Conservation (phyloP, 1,140 invertebrate genomes). For the Zaprionus capensis region DNA sequence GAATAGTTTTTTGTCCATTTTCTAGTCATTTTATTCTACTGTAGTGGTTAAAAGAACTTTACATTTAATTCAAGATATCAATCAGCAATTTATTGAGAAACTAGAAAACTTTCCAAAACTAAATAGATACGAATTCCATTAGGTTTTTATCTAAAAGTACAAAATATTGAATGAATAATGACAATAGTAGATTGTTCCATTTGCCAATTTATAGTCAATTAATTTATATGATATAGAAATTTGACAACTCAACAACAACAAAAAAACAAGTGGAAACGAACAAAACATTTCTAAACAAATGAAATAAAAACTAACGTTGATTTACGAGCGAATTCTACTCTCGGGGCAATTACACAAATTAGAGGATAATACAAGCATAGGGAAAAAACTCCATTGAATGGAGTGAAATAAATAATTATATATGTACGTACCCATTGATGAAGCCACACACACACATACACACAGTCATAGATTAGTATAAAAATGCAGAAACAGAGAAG, state of each 20-base stretch:
- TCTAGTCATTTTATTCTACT: too few relatives aligned
- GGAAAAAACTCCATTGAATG: conserved; percentile 42
- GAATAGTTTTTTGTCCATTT: too few relatives aligned
- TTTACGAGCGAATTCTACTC: conserved; percentile 48
- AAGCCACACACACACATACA: conserved; percentile 5
- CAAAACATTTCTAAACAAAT: conserved; percentile 36
- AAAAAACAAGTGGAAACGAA: neutral
- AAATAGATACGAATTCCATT: neutral
- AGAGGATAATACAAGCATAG: conserved; percentile 24
- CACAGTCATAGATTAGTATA: neutral
- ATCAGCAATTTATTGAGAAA: too few relatives aligned
- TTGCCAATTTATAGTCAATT: neutral
- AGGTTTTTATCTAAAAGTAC: neutral
- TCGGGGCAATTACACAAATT: conserved; percentile 57
- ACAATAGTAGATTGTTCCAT: neutral
- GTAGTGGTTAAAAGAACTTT: too few relatives aligned
- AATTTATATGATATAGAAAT: neutral
- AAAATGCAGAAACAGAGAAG: conserved; percentile 23
- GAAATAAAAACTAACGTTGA: conserved; percentile 41
- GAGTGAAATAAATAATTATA: conserved; percentile 52
- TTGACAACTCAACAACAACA: neutral
- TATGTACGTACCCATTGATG: conserved; percentile 17
- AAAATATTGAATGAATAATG: neutral
- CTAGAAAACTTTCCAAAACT: neutral
- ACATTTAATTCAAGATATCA: too few relatives aligned